Base-by-base conservation (phyloP, 2,888 invertebrate species). In the Eilema griseolum region DNA sequence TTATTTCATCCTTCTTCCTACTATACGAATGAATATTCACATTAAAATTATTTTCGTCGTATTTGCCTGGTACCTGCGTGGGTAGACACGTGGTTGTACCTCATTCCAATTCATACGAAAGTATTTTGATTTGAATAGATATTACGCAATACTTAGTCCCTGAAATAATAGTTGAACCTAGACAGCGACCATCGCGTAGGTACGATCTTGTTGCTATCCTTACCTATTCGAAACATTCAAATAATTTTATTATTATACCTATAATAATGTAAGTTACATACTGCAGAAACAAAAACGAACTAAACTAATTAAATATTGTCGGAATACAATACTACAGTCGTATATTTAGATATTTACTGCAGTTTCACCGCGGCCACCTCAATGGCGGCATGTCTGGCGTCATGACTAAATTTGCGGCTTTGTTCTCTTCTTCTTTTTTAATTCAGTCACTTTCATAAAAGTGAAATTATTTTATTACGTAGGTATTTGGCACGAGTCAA, bases 301-400 rank as follows among this genome's bases (percentile, higher is more conserved):
- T n/a, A 52, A 52, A 52, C 52, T 52, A n/a, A 52, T 46, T 31
- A 31, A 33, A 62, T 20, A 7, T 1, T 56, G 10, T 3, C 33
- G 33, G 16, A 16, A 41, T 28, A 59, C 33, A n/a, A 66, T 26
- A 23, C 66, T 61, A 66, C 23, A 33, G n/a, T n/a, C 20, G 33
- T 61, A 52, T 52, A 69, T 65, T 69, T 65, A 26, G 52, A n/a
- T 61, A 37, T 65, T 66, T 61, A 28, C 37, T 70, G 56, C 70
- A 66, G 26, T 70, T 72, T 64, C 56, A 67, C 71, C 71, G 73
- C n/a, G n/a, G n/a, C n/a, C n/a, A n/a, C n/a, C n/a, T n/a, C n/a
- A n/a, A n/a, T n/a, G n/a, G n/a, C n/a, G n/a, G n/a, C n/a, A n/a
- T n/a, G n/a, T n/a, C n/a, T n/a, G n/a, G n/a, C n/a, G 46, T 16